Evolutionary conservation across 2,113 vertebrate genomes (phyloP).

Genomic region (Phaethornis superciliosus): DNA sequence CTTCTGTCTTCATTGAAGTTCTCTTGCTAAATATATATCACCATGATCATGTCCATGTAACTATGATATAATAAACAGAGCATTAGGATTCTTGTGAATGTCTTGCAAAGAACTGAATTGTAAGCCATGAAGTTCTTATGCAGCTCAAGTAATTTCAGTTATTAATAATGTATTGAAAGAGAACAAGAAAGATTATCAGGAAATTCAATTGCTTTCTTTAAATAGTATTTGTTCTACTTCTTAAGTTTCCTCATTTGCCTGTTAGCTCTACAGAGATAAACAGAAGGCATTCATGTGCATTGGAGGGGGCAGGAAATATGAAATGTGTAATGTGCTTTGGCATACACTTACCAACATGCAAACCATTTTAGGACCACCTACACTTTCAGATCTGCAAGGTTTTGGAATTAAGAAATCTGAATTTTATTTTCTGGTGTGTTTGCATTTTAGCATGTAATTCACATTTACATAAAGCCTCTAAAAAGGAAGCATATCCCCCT

Average conservation of each 20-base stretch:
- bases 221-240: neutral
- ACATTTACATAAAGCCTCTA: neutral
- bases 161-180: neutral
- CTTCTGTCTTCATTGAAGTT: constrained; percentile 2
- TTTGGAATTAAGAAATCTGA: neutral
- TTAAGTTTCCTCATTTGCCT: constrained; percentile 8
- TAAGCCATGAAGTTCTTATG: neutral
- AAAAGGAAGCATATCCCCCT: neutral
- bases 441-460: neutral
- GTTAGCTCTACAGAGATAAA: constrained; percentile 10
- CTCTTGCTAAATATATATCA: constrained; percentile 18
- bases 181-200: neutral
- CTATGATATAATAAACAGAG: neutral
- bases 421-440: neutral
- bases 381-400: neutral
- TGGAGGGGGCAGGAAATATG: neutral
- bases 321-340: neutral
- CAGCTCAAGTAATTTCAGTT: neutral
- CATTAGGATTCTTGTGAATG: neutral
- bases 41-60: neutral
- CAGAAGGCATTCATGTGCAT: constrained; percentile 27
- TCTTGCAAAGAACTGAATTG: neutral
- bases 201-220: constrained; percentile 18
- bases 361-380: constrained; percentile 23
- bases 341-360: neutral